Percentiles rank a stretch among this genome's conserved stretches.
Conservation (phyloP, 1,140 invertebrate species). For the Drosophila melanica region DNA sequence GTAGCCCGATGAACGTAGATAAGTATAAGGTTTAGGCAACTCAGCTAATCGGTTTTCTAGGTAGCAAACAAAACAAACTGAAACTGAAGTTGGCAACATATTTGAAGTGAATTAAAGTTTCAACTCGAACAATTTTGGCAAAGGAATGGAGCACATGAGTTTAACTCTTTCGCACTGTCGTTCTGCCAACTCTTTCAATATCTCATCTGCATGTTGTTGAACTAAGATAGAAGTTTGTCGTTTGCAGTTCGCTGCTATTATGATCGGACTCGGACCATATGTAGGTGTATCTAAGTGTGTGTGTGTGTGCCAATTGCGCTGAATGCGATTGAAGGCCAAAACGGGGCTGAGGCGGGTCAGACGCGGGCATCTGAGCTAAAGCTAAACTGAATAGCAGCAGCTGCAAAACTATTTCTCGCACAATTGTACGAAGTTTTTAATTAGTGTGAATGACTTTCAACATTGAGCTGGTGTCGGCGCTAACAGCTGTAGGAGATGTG, state of each 20-base stretch:
- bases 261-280: conserved; percentile 41
- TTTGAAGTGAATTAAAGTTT: conserved; percentile 31
- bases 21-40: background rate
- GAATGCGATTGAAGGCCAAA: conserved; percentile 14
- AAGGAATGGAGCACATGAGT: background rate
- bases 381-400: conserved; percentile 61
- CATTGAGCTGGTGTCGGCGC: conserved; percentile 59
- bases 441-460: conserved; percentile 83
- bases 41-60: conserved; percentile 7
- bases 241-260: conserved; percentile 28
- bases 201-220: conserved; percentile 43
- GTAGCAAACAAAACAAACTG: background rate
- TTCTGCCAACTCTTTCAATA: conserved; percentile 26
- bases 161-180: conserved; percentile 2
- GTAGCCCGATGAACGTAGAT: background rate
- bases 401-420: conserved; percentile 80
- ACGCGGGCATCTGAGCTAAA: conserved; percentile 1
- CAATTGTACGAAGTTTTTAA: conserved; percentile 83
- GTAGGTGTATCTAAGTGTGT: background rate
- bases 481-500: conserved; percentile 29
- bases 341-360: background rate
- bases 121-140: conserved; percentile 16
- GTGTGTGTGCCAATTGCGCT: conserved; percentile 26
- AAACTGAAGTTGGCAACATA: conserved; percentile 4
- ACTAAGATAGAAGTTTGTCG: conserved; percentile 40